These are phyloP conservation scores for Parazoanthus darwini DNA, from an alignment of 92 coral and sea anemone species.

Conservation along the genomic window DNA sequence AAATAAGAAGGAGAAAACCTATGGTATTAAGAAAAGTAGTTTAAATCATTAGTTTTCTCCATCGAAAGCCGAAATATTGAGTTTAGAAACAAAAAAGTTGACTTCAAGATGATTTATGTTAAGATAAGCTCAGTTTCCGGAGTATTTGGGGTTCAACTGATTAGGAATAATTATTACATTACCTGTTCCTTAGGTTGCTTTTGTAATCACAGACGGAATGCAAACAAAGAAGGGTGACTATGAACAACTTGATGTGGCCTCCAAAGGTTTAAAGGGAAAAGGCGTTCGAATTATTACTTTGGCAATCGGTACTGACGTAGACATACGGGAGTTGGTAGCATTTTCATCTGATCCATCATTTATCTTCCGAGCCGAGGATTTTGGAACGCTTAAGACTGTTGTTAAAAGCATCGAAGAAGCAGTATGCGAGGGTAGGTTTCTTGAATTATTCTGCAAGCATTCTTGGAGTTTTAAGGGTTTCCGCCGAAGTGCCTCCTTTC, in stretches of 20 bases:
- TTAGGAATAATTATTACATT: not conserved
- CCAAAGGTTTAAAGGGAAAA: constrained; percentile 35
- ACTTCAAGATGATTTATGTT: too few relatives aligned
- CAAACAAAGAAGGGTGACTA: constrained; percentile 37
- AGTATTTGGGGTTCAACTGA: not conserved
- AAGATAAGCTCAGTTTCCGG: not conserved
- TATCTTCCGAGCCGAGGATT: constrained; percentile 26
- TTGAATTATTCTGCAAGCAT: not conserved
- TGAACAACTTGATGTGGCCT: constrained; percentile 35
- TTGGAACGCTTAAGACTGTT: constrained; percentile 28
- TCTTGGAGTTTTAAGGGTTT: not conserved
- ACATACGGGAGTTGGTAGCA: constrained; percentile 7
- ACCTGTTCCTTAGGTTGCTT: constrained; percentile 8
- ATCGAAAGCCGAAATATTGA: too few relatives aligned
- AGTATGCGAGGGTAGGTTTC: constrained; percentile 12
- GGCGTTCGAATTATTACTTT: constrained; percentile 22
- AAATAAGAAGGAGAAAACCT: too few relatives aligned
- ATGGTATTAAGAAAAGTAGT: too few relatives aligned
- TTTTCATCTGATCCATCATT: constrained; percentile 23
- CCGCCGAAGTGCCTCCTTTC: too few relatives aligned
- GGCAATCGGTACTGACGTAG: constrained; percentile 21
- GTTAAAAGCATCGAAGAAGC: constrained; percentile 20
- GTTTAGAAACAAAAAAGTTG: too few relatives aligned
- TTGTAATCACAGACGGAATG: constrained; percentile 36
- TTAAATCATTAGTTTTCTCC: too few relatives aligned